Percentiles rank a stretch among this genome's conserved stretches.
Evolutionary conservation across 2,113 vertebrate genomes (phyloP).

Genomic region (Equus przewalskii): DNA sequence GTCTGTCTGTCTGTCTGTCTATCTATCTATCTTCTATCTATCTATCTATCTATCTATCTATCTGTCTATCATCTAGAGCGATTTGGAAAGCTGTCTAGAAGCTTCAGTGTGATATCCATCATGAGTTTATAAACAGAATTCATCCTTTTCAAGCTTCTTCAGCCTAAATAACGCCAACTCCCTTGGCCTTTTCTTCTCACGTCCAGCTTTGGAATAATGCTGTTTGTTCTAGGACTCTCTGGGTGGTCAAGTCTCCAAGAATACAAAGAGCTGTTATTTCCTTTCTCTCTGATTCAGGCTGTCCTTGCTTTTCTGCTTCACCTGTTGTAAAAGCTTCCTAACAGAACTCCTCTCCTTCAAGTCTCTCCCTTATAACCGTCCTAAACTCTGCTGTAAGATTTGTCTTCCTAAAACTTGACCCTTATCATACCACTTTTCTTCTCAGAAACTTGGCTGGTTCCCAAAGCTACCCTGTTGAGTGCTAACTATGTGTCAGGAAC

Average conservation of each 20-base stretch:
- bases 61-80: not conserved
- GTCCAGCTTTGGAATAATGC: conserved; percentile 2
- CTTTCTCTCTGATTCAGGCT: not conserved
- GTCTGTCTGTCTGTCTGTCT: not conserved
- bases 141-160: conserved; percentile 26
- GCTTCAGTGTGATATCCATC: not conserved
- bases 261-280: not conserved
- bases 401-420: conserved; percentile 1
- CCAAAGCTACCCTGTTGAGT: not conserved
- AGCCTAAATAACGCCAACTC: not conserved
- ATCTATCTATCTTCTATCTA: not conserved
- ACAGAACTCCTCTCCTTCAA: not conserved
- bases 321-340: not conserved
- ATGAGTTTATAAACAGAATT: conserved; percentile 13
- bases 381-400: not conserved
- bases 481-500: not conserved
- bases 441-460: not conserved
- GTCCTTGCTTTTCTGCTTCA: conserved; percentile 30
- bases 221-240: not conserved
- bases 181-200: conserved; percentile 44
- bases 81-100: conserved; percentile 10
- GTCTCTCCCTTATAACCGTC: not conserved
- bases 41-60: not conserved
- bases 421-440: not conserved
- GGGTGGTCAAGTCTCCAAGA: not conserved